These are phyloP conservation scores for Orgyia antiqua DNA, from an alignment of 2,888 invertebrate species.

Conservation along the genomic window DNA sequence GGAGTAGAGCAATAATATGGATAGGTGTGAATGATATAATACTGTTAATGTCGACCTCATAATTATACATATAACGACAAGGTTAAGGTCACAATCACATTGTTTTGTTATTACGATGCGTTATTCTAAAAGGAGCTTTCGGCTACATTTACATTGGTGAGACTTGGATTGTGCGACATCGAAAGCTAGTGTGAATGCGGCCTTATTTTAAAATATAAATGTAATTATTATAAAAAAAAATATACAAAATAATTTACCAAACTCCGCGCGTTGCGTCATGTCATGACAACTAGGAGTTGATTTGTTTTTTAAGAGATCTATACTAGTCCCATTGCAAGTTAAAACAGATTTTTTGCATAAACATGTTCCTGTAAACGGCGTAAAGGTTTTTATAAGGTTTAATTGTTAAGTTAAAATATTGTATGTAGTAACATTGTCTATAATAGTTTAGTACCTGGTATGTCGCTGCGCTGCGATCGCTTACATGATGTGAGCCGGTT, in stretches of 20 bases:
- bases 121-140: constrained; percentile 59
- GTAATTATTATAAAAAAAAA: constrained; percentile 34
- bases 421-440: constrained; percentile 35
- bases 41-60: no score
- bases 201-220: constrained; percentile 54
- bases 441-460: constrained; percentile 28
- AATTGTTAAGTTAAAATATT: constrained; percentile 54
- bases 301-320: constrained; percentile 43
- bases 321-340: constrained; percentile 76
- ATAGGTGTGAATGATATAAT: no score
- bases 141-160: constrained; percentile 65
- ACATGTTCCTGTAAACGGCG: constrained; percentile 74
- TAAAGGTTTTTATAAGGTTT: constrained; percentile 63
- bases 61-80: no score
- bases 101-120: constrained; percentile 8
- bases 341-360: constrained; percentile 65
- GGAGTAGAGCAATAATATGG: no score
- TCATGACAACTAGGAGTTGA: constrained; percentile 45
- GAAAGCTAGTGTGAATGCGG: constrained; percentile 70
- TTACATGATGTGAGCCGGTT: constrained; percentile 23
- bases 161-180: constrained; percentile 57
- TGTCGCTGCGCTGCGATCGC: constrained; percentile 38
- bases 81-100: no score
- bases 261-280: constrained; percentile 48
- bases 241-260: constrained; percentile 42